Evolutionary conservation across 1,140 invertebrate genomes (phyloP).

Genomic region (Popillia japonica): DNA sequence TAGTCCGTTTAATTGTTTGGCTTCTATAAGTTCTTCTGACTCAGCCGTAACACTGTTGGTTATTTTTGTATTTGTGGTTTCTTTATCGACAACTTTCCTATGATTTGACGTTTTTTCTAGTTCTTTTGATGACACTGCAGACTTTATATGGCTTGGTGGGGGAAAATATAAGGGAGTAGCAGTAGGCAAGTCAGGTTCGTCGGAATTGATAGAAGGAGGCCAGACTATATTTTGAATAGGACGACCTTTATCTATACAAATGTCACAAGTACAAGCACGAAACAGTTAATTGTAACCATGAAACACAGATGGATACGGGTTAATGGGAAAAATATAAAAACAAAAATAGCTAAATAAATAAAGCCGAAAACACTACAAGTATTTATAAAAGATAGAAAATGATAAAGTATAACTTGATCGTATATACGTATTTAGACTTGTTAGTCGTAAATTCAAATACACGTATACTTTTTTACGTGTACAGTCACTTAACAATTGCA

Average conservation of each 20-base stretch:
- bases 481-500: too few species aligned
- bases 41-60: conserved; percentile 35
- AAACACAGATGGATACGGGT: conserved; percentile 43
- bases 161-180: conserved; percentile 58
- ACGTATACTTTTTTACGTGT: too few species aligned
- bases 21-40: conserved; percentile 40
- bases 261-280: conserved; percentile 38
- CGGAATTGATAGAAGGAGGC: conserved; percentile 63
- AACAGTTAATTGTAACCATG: conserved; percentile 43
- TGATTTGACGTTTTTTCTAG: not conserved
- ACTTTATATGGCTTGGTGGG: conserved; percentile 53
- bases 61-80: conserved; percentile 39
- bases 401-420: conserved; percentile 37
- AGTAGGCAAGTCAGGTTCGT: conserved; percentile 55
- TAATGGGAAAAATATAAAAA: conserved; percentile 51
- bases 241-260: conserved; percentile 60
- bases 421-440: not conserved
- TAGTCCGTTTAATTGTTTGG: conserved; percentile 45
- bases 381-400: conserved; percentile 28
- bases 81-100: not conserved
- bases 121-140: not conserved
- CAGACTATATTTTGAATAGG: conserved; percentile 69
- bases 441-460: too few species aligned
- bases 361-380: conserved; percentile 9
- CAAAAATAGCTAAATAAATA: conserved; percentile 47